Evolutionary conservation across 2,113 vertebrate genomes (phyloP).

Genomic region (Coptodon rendalli): DNA sequence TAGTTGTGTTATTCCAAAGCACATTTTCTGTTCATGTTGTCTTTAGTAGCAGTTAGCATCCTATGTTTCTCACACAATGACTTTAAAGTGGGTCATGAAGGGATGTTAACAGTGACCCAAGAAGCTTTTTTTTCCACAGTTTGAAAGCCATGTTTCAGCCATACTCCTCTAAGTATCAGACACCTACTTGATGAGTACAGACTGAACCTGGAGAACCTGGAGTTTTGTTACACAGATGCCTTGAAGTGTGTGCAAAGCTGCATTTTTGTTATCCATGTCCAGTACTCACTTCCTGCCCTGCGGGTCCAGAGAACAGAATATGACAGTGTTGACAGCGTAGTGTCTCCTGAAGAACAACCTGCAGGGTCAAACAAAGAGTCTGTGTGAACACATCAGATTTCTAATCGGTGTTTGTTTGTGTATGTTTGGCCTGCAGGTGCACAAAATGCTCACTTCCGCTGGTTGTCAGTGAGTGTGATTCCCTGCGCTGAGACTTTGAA

Average conservation of each 20-base stretch:
- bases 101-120: background rate
- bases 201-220: background rate
- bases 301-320: slow-evolving; percentile 92
- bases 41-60: background rate
- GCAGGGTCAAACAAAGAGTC: background rate
- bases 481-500: slow-evolving; percentile 96
- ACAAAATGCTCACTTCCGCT: slow-evolving; percentile 83
- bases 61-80: background rate
- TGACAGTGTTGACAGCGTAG: slow-evolving; percentile 85
- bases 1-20: background rate
- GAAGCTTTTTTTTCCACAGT: background rate
- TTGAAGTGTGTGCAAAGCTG: background rate
- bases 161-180: background rate
- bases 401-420: background rate
- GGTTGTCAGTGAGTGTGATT: slow-evolving; percentile 94
- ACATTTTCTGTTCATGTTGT: background rate
- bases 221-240: background rate
- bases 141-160: background rate
- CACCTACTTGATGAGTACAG: background rate
- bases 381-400: background rate
- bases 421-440: background rate
- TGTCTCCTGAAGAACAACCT: slow-evolving; percentile 93
- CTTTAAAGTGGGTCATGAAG: background rate
- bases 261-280: background rate
- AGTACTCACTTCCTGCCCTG: slow-evolving; percentile 86